Evolutionary conservation across 53 echinoderm and acorn worm genomes (phyloP).

Genomic region (Echinometra lucunter): DNA sequence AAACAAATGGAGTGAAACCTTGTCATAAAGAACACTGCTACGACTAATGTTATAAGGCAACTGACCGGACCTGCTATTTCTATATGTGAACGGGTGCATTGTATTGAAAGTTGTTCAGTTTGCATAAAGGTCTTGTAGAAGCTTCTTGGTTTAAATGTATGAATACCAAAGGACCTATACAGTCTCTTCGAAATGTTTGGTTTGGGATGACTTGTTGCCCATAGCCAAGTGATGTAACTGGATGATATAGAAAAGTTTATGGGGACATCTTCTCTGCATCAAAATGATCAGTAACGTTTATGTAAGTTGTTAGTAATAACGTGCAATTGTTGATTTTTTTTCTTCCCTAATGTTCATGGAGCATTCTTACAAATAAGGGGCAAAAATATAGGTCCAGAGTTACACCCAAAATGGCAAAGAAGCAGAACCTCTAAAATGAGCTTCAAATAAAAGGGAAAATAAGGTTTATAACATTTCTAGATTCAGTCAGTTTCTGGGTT

Average conservation of each 20-base stretch:
- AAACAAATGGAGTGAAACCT: too few species aligned
- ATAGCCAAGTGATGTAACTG: not conserved
- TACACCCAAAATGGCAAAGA: not conserved
- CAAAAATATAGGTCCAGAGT: not conserved
- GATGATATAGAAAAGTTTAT: not conserved
- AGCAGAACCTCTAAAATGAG: not conserved
- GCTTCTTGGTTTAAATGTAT: conserved; percentile 22
- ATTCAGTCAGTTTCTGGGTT: too few species aligned
- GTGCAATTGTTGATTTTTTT: not conserved
- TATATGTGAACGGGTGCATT: conserved; percentile 30
- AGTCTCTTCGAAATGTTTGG: not conserved
- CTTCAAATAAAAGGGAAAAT: too few species aligned
- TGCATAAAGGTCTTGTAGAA: conserved; percentile 12
- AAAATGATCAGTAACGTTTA: not conserved
- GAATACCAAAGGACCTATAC: conserved; percentile 52
- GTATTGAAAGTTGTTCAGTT: conserved; percentile 7
- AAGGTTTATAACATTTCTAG: too few species aligned
- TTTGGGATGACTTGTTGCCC: conserved; percentile 5
- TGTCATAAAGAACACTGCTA: too few species aligned
- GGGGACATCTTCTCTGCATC: not conserved
- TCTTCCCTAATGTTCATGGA: not conserved
- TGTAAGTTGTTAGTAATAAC: not conserved
- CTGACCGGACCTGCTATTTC: not conserved
- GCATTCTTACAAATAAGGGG: not conserved
- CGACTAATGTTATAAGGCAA: not conserved